Base-by-base conservation (phyloP, 2,888 invertebrate genomes). In the Bimastos eiseni region DNA sequence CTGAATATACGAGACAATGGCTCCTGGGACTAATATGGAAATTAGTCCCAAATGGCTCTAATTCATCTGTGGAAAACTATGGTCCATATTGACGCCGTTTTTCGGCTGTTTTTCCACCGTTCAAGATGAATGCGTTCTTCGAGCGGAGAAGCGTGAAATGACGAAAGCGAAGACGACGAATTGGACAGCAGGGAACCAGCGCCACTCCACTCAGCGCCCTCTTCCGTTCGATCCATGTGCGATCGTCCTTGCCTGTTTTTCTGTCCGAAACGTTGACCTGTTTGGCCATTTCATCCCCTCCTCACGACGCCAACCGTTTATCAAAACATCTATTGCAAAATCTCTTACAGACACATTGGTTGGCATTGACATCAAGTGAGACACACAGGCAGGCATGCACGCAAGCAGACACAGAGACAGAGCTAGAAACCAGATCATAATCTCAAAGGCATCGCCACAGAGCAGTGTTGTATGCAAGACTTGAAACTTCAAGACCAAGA, bases 91-190 rank as follows among this genome's bases (percentile, higher is more conserved):
- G 70, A 11, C n/a, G 30, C n/a, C 70, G 11, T 70, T 70, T 13
- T 70, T 70, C 70, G 8, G n/a, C n/a, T 70, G 30, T 70, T 70
- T 70, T 11, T 70, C 70, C 0, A 3, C 30, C 70, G 70, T n/a
- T 70, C 30, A n/a, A 70, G 70, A 70, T n/a, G 70, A 70, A 70
- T 70, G 30, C n/a, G 30, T 70, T n/a, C 70, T n/a, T 8, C 13
- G 70, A 70, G 30, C 70, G n/a, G n/a, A 70, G 70, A 70, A 70
- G 70, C 70, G 70, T 70, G 70, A 70, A 70, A 70, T 70, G 49
- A 49, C 49, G 49, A 49, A 49, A 24, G 49, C 49, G 11, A 11
- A 49, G 70, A 70, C 70, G 70, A 70, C n/a, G 70, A 70, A 70
- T 6, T n/a, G 70, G 30, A n/a, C 70, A 70, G n/a, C n/a, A 70